phyloP scores from a whole-genome alignment of 2,888 invertebrate species.

The Ophion ventricosus region DNA sequence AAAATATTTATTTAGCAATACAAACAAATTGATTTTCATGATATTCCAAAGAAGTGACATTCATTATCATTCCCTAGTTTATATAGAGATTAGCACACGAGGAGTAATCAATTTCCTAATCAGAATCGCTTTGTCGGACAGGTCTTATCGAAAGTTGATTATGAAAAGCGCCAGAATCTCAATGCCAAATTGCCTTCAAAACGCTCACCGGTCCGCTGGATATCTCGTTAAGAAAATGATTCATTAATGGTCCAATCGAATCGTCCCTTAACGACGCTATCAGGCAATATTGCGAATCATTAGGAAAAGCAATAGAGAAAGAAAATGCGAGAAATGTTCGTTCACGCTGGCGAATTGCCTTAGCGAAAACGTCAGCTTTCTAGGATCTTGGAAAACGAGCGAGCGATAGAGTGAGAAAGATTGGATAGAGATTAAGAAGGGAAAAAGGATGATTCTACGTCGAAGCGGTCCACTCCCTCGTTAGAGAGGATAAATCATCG shows the following conservation, averaged over 20 bases:
- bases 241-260: not conserved
- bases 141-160: not conserved
- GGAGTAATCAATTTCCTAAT: not conserved
- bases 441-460: slow-evolving; percentile 42
- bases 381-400: slow-evolving; percentile 8
- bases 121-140: not conserved
- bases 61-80: too few species aligned
- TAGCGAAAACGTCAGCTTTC: slow-evolving; percentile 35
- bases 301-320: not conserved
- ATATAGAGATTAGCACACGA: not conserved
- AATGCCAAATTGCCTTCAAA: not conserved
- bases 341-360: not conserved
- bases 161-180: not conserved
- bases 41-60: too few species aligned
- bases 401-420: not conserved
- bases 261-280: not conserved
- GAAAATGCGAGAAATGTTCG: not conserved
- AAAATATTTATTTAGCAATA: too few species aligned
- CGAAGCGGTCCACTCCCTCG: slow-evolving; percentile 11
- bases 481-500: slow-evolving; percentile 58
- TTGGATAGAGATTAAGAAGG: slow-evolving; percentile 12
- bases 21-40: too few species aligned
- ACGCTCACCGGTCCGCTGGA: not conserved
- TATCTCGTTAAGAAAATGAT: not conserved
- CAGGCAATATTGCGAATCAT: slow-evolving; percentile 15